phyloP scores from a whole-genome alignment of 2,888 invertebrate species.

The Himalopsyche anomala region DNA sequence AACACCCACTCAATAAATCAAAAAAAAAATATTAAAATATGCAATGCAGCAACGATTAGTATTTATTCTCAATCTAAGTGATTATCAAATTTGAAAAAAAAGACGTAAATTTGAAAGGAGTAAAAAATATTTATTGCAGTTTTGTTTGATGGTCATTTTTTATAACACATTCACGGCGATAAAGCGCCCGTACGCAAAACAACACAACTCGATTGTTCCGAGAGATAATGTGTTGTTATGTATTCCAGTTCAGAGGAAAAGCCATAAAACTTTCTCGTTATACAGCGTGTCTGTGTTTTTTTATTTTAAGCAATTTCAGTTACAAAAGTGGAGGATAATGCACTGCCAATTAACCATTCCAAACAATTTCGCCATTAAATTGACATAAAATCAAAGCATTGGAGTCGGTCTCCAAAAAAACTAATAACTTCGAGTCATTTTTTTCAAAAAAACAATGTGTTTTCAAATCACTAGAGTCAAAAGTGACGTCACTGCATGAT shows the following conservation, averaged over 20 bases:
- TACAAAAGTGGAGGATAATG: no score
- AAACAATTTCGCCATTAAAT: no score
- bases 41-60: neutral
- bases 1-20: neutral
- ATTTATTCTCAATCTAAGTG: constrained; percentile 22
- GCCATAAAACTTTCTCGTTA: neutral
- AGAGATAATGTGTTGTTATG: neutral
- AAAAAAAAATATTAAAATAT: constrained; percentile 8
- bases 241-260: neutral
- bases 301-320: neutral
- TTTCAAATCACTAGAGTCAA: no score
- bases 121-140: neutral
- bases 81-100: constrained; percentile 22
- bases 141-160: neutral
- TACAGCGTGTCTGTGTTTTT: neutral
- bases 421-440: no score
- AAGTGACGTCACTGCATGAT: no score
- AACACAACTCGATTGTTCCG: neutral
- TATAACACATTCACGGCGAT: constrained; percentile 2
- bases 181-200: neutral
- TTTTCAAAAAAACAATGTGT: no score
- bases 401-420: no score
- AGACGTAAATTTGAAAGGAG: constrained; percentile 4
- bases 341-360: no score
- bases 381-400: no score